Evolutionary conservation across 2,113 vertebrate genomes (phyloP), one percentile per base, ranked within the genome.

Genomic region (Tychaedon coryphoeus): DNA sequence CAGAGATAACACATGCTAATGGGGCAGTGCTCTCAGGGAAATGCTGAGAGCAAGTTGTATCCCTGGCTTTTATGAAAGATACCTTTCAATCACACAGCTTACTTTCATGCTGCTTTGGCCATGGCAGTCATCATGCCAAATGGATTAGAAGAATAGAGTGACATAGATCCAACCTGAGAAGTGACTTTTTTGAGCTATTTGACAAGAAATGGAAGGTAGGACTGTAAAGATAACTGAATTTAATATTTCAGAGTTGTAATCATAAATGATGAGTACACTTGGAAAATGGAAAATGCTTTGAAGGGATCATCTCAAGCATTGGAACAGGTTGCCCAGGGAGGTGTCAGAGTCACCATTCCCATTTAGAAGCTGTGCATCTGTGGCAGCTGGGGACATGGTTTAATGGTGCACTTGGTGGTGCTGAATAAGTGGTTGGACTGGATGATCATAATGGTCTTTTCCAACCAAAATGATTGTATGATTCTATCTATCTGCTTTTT

Each of bases 1-100:
- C 90, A 94, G 84, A 84, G 84, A 89, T 67, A 96, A 93, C 70
- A 43, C 48, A 60, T 40, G 69, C 15, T 81, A 90, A 85, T 60
- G 60, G 70, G n/a, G 6, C 56, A 36, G 38, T 22, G 19, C 53
- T 76, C 67, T 42, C 54, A 45, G 33, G 24, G 65, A 78, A 91
- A 78, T 40, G 38, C 34, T 84, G 84, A 77, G 84, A 88, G 28
- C 43, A 78, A 57, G 29, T 24, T 67, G 62, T 54, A 72, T 93
- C 31, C 61, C 36, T 8, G 6, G 61, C 34, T 92, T 96, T 91
- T 78, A 26, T 56, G 74, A 40, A 87, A 84, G 67, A 74, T 29
- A 38, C 53, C 71, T 89, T 84, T 91, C 90, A 94, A 40, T 75
- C 85, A 75, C 48, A 34, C 40, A 57, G n/a, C 40, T 94, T 74